Conservation (phyloP, 2,888 invertebrate species). For the Bursaphelenchus okinawaensis region DNA sequence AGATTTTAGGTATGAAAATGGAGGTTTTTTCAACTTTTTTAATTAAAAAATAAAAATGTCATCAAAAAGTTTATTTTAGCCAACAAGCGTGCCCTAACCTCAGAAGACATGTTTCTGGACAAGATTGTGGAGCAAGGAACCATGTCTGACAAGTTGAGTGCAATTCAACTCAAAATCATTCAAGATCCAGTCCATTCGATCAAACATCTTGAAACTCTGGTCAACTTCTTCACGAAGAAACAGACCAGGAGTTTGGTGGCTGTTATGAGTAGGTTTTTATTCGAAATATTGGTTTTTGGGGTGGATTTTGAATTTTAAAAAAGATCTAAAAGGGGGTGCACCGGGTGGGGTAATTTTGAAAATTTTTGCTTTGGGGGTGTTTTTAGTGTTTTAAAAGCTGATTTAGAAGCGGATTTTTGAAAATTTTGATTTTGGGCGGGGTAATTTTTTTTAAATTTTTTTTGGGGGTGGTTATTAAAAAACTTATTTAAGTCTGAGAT, state of each 20-base stretch:
- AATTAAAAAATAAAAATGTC: background rate
- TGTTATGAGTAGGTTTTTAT: constrained; percentile 63
- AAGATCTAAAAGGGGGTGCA: too few species aligned
- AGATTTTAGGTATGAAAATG: too few species aligned
- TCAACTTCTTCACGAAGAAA: constrained; percentile 74
- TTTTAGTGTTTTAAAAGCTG: too few species aligned
- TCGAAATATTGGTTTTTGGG: background rate
- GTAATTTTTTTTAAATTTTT: constrained; percentile 1
- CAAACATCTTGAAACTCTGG: constrained; percentile 68
- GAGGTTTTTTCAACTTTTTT: background rate
- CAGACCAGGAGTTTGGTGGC: constrained; percentile 65
- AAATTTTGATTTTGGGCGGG: background rate
- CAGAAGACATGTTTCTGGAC: constrained; percentile 67
- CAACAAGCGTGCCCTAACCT: constrained; percentile 14
- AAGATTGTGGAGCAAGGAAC: constrained; percentile 77
- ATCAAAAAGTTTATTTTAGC: constrained; percentile 14
- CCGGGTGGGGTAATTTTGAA: too few species aligned
- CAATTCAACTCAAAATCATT: constrained; percentile 74
- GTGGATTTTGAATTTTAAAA: too few species aligned
- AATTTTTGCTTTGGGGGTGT: too few species aligned
- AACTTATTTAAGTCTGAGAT: too few species aligned
- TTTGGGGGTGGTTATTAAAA: background rate
- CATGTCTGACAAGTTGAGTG: constrained; percentile 77
- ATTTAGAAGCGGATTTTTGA: background rate
- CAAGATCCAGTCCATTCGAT: constrained; percentile 77